phyloP scores from a whole-genome alignment of 2,888 invertebrate genomes.

The Bellardia bayeri region DNA sequence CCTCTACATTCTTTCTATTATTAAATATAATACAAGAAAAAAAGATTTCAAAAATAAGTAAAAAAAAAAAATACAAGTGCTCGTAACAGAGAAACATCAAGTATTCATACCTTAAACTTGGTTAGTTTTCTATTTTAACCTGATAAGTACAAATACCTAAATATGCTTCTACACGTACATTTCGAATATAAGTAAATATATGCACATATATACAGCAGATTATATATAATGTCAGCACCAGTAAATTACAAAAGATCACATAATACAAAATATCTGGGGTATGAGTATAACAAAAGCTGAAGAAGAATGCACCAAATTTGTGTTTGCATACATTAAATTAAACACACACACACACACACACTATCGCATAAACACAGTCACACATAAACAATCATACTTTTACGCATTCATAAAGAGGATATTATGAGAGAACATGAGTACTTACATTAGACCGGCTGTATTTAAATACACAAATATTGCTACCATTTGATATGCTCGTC shows the following conservation, averaged over 20 bases:
- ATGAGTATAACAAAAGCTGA: slow-evolving; percentile 15
- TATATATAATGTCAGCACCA: slow-evolving; percentile 33
- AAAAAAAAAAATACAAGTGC: not conserved
- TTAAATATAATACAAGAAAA: not conserved
- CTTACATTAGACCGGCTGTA: too few relatives aligned
- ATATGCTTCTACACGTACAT: not conserved
- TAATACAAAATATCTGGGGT: slow-evolving; percentile 14
- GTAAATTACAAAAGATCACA: slow-evolving; percentile 45
- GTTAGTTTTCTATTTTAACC: slow-evolving; percentile 25
- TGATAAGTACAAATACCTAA: slow-evolving; percentile 24
- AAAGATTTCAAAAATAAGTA: not conserved
- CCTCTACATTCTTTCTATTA: not conserved
- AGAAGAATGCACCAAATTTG: slow-evolving; percentile 30
- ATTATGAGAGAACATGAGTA: too few relatives aligned
- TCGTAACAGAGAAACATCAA: not conserved
- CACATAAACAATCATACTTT: not conserved
- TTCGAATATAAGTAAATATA: not conserved
- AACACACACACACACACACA: slow-evolving; percentile 4
- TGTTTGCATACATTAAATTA: slow-evolving; percentile 46
- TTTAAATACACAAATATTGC: too few relatives aligned
- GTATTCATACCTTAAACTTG: slow-evolving; percentile 30
- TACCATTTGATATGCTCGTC: too few relatives aligned
- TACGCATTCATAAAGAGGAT: not conserved
- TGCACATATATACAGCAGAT: not conserved
- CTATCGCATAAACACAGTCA: not conserved